These are phyloP conservation scores for Actinia equina DNA, from an alignment of 64 coral and sea anemone species.

Conservation along the genomic window DNA sequence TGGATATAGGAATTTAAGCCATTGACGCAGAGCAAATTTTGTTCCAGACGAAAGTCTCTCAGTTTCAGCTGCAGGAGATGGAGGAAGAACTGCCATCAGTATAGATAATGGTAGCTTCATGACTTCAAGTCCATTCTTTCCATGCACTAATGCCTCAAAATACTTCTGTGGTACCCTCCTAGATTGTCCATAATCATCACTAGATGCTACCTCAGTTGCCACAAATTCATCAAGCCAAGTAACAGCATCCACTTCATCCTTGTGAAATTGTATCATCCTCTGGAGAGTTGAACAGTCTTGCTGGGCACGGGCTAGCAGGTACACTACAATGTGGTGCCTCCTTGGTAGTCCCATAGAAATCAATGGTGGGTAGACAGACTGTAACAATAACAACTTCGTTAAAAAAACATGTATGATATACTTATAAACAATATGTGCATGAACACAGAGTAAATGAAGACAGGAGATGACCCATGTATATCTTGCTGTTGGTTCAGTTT, in stretches of 20 bases:
- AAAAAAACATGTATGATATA: too few relatives aligned
- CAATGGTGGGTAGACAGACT: slow-evolving; percentile 85
- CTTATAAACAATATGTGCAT: too few relatives aligned
- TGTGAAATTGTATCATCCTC: slow-evolving; percentile 36
- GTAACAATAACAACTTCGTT: neutral
- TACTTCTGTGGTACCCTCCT: slow-evolving; percentile 67
- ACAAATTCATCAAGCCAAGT: slow-evolving; percentile 76
- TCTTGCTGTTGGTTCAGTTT: too few relatives aligned
- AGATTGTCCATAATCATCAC: slow-evolving; percentile 94
- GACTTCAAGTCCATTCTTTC: slow-evolving; percentile 14
- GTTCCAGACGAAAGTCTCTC: slow-evolving; percentile 84
- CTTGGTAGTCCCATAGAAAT: slow-evolving; percentile 73
- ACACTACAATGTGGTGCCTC: slow-evolving; percentile 93
- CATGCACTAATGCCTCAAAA: slow-evolving; percentile 33
- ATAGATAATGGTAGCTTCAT: slow-evolving; percentile 73
- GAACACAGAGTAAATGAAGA: too few relatives aligned
- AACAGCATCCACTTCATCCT: slow-evolving; percentile 66
- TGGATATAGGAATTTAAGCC: slow-evolving; percentile 50
- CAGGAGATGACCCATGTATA: too few relatives aligned
- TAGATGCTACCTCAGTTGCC: slow-evolving; percentile 35
- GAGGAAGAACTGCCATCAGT: slow-evolving; percentile 78
- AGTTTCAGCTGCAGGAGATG: slow-evolving; percentile 15
- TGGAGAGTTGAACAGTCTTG: slow-evolving; percentile 58
- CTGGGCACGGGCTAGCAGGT: slow-evolving; percentile 43
- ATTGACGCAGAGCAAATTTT: slow-evolving; percentile 83